Conservation (phyloP, 2,888 invertebrate species). For the Calephelis perditalis region DNA sequence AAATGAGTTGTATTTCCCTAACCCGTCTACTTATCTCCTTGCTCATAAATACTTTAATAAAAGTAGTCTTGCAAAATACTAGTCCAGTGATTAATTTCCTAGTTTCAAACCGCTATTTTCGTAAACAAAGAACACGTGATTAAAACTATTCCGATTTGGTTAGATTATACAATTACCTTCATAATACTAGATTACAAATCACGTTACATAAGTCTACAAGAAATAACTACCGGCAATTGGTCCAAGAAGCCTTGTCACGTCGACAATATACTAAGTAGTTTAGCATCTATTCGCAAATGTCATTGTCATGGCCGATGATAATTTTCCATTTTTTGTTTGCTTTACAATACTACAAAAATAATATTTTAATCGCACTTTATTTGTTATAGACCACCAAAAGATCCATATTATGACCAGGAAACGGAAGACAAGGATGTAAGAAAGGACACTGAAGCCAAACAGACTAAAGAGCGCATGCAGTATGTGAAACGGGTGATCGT, state of each 20-base stretch:
- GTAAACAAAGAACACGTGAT: slow-evolving; percentile 11
- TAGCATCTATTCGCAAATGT: slow-evolving; percentile 32
- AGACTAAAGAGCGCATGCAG: slow-evolving; percentile 88
- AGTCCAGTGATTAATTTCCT: too few species aligned
- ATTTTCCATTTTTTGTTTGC: slow-evolving; percentile 31
- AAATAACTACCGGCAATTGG: slow-evolving; percentile 2
- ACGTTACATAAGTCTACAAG: neutral
- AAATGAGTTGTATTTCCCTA: too few species aligned
- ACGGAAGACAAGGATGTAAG: slow-evolving; percentile 88
- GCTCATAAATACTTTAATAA: too few species aligned
- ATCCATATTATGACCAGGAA: slow-evolving; percentile 94
- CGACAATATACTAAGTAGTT: slow-evolving; percentile 17
- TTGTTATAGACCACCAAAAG: slow-evolving; percentile 85
- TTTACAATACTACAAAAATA: too few species aligned
- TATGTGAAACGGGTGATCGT: slow-evolving; percentile 98
- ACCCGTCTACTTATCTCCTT: neutral
- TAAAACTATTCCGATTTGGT: neutral
- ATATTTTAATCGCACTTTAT: neutral
- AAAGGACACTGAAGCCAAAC: slow-evolving; percentile 88
- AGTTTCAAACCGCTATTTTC: neutral
- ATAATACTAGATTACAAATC: slow-evolving; percentile 2
- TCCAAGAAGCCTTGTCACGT: slow-evolving; percentile 1
- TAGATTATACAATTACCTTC: neutral
- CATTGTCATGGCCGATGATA: slow-evolving; percentile 49
- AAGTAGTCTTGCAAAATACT: too few species aligned